phyloP scores from a whole-genome alignment of 1,140 invertebrate genomes.

The Telenomus remus region DNA sequence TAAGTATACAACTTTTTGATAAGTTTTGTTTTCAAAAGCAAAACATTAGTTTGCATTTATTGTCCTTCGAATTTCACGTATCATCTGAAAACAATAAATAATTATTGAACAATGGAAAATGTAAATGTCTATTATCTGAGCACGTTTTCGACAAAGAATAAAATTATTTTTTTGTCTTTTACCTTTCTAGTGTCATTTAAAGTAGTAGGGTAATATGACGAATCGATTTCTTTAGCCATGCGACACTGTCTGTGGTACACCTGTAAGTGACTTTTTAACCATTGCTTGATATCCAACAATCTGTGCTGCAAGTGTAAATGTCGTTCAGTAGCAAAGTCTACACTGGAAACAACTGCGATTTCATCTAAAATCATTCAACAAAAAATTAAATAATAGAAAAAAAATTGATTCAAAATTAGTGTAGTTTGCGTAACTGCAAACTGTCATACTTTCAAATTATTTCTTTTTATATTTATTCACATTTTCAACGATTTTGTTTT shows the following conservation, averaged over 20 bases:
- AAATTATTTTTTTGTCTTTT: too few species aligned
- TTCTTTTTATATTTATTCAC: too few species aligned
- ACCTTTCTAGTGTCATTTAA: conserved; percentile 63
- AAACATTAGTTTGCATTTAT: conserved; percentile 3
- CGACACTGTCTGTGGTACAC: conserved; percentile 63
- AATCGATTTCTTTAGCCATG: conserved; percentile 63
- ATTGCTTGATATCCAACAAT: conserved; percentile 61
- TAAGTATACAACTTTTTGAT: too few species aligned
- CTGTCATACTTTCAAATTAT: too few species aligned
- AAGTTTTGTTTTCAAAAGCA: too few species aligned
- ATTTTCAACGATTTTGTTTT: too few species aligned
- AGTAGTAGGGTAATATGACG: conserved; percentile 61
- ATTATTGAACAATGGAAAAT: too few species aligned
- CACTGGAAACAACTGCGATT: background rate
- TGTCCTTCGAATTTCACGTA: conserved; percentile 45
- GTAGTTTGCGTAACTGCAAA: too few species aligned
- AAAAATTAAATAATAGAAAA: background rate
- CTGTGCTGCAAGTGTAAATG: conserved; percentile 43
- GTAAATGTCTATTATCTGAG: too few species aligned
- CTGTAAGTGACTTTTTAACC: conserved; percentile 66
- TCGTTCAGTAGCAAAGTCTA: conserved; percentile 11
- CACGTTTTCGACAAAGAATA: too few species aligned
- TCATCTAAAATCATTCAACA: conserved; percentile 47
- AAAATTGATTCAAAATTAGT: too few species aligned
- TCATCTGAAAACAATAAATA: conserved; percentile 51